Evolutionary conservation across 2,888 invertebrate genomes (phyloP).

Genomic region (Drosophila engyochracea): DNA sequence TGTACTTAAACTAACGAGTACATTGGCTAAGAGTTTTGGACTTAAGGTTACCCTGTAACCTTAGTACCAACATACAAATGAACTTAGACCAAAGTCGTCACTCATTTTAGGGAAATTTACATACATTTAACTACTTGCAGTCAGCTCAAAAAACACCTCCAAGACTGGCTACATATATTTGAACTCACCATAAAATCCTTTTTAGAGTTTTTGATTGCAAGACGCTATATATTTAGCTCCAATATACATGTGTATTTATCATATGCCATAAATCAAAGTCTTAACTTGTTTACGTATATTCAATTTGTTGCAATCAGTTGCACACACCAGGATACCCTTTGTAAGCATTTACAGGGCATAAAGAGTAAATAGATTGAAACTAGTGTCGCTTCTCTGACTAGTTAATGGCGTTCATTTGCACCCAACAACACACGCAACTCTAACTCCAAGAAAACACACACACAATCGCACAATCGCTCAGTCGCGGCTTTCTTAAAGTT

Average conservation of each 20-base stretch:
- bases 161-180: neutral
- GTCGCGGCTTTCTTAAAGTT: conserved; percentile 46
- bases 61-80: neutral
- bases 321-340: neutral
- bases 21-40: neutral
- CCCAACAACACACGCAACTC: conserved; percentile 18
- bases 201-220: neutral
- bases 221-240: neutral
- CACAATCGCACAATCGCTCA: conserved; percentile 15
- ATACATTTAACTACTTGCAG: too few relatives aligned
- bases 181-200: neutral
- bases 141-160: neutral
- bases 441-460: conserved; percentile 7
- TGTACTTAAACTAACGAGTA: neutral
- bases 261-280: neutral
- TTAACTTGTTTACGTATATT: neutral
- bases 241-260: neutral
- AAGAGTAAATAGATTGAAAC: conserved; percentile 69
- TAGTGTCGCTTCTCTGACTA: conserved; percentile 22
- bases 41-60: neutral
- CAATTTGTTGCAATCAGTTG: neutral
- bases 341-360: neutral
- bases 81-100: fast-evolving
- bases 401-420: conserved; percentile 68
- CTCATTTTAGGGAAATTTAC: neutral